These are phyloP conservation scores for Corythaixoides concolor DNA, from an alignment of 2,113 vertebrate genomes.

Conservation along the genomic window DNA sequence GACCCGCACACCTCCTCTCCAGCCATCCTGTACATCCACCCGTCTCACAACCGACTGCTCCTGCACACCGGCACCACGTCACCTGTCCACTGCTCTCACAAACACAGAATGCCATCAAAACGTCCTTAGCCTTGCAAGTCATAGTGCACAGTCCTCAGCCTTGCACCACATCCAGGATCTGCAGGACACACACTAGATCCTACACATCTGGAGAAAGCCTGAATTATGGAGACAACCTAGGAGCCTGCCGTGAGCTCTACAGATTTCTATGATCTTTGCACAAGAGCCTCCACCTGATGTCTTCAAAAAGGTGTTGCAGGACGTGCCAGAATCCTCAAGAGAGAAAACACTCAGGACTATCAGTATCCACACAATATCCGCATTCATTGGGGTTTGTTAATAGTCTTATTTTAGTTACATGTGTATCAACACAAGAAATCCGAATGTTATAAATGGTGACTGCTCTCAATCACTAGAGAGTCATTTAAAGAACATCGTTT, in stretches of 20 bases:
- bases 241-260: not conserved
- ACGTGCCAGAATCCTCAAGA: not conserved
- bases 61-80: not conserved
- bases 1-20: not conserved
- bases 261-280: not conserved
- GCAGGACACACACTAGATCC: not conserved
- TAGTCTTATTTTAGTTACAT: not conserved
- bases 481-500: not conserved
- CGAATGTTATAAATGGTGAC: not conserved
- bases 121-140: not conserved
- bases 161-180: not conserved
- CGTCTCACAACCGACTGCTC: rapidly evolving
- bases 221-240: not conserved
- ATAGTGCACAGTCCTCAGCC: not conserved
- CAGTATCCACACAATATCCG: not conserved
- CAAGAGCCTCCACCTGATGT: not conserved
- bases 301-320: slow-evolving; percentile 6
- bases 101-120: not conserved
- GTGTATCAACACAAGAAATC: slow-evolving; percentile 2
- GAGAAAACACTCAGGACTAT: not conserved
- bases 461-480: not conserved
- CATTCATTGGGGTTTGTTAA: not conserved
- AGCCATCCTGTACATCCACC: rapidly evolving
- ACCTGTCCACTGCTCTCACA: not conserved
- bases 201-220: not conserved